Percentiles rank a stretch among this genome's conserved stretches.
phyloP scores from a whole-genome alignment of 2,113 vertebrate genomes.

The Scartelaos histophorus region DNA sequence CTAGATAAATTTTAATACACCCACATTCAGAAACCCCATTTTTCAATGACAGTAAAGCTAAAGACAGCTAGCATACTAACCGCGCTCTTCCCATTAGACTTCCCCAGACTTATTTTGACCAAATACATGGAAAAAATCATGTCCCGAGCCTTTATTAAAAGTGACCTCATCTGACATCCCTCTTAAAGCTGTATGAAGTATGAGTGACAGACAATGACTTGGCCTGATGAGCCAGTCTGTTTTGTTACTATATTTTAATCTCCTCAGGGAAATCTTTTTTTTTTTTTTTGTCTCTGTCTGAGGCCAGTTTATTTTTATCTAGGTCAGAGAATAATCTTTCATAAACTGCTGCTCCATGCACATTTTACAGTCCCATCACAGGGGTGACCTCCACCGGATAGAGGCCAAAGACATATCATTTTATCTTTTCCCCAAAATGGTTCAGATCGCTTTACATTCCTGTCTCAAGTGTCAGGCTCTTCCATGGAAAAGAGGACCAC shows the following conservation, averaged over 20 bases:
- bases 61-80: too few relatives aligned
- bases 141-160: not conserved
- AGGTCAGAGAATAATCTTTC: slow-evolving; percentile 9
- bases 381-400: slow-evolving; percentile 31
- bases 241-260: slow-evolving; percentile 7
- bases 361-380: slow-evolving; percentile 10
- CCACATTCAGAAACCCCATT: too few relatives aligned
- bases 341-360: slow-evolving; percentile 11
- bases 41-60: too few relatives aligned
- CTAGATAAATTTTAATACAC: too few relatives aligned
- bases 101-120: too few relatives aligned
- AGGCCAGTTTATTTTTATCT: slow-evolving; percentile 5
- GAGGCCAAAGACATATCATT: slow-evolving; percentile 17
- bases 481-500: slow-evolving; percentile 34
- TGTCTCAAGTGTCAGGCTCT: slow-evolving; percentile 21
- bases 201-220: slow-evolving; percentile 1
- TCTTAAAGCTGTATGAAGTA: slow-evolving; percentile 10
- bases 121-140: too few relatives aligned
- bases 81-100: too few relatives aligned
- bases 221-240: not conserved
- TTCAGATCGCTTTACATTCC: slow-evolving; percentile 13
- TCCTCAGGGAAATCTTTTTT: slow-evolving; percentile 10
- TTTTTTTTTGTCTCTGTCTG: not conserved
- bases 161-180: not conserved
- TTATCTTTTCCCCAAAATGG: slow-evolving; percentile 27